Conservation (phyloP, 1,140 invertebrate genomes). For the Scaptomyza hsui region DNA sequence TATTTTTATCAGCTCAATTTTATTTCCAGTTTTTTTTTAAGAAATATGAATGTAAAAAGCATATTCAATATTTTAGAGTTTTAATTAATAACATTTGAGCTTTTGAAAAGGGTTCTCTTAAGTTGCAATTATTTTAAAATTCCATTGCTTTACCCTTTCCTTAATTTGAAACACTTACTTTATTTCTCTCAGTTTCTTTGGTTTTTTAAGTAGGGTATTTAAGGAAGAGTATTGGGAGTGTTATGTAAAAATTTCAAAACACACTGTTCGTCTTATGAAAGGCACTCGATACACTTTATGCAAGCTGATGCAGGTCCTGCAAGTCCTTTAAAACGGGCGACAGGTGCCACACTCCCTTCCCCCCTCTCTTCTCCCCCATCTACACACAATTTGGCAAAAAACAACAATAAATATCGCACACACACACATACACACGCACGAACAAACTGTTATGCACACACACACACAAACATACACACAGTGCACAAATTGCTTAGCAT, state of each 20-base stretch:
- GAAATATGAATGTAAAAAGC: too few relatives aligned
- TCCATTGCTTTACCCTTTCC: too few relatives aligned
- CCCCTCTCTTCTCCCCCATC: not conserved
- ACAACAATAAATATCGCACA: slow-evolving; percentile 68
- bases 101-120: too few relatives aligned
- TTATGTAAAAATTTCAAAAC: slow-evolving; percentile 50
- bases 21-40: not conserved
- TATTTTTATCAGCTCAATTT: not conserved
- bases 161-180: too few relatives aligned
- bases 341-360: slow-evolving; percentile 13
- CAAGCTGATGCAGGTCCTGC: slow-evolving; percentile 10
- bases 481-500: slow-evolving; percentile 76
- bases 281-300: slow-evolving; percentile 36
- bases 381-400: slow-evolving; percentile 54
- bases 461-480: slow-evolving; percentile 29
- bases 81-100: too few relatives aligned
- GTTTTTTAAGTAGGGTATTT: slow-evolving; percentile 19
- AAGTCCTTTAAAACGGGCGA: slow-evolving; percentile 19
- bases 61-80: too few relatives aligned
- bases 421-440: slow-evolving; percentile 27
- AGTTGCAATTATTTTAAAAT: too few relatives aligned
- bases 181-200: too few relatives aligned
- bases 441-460: slow-evolving; percentile 2
- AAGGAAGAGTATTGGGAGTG: slow-evolving; percentile 8
- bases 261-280: slow-evolving; percentile 58